Evolutionary conservation across 2,797 vertebrate species (phyloP).

Genomic region (Phrynocephalus forsythii): DNA sequence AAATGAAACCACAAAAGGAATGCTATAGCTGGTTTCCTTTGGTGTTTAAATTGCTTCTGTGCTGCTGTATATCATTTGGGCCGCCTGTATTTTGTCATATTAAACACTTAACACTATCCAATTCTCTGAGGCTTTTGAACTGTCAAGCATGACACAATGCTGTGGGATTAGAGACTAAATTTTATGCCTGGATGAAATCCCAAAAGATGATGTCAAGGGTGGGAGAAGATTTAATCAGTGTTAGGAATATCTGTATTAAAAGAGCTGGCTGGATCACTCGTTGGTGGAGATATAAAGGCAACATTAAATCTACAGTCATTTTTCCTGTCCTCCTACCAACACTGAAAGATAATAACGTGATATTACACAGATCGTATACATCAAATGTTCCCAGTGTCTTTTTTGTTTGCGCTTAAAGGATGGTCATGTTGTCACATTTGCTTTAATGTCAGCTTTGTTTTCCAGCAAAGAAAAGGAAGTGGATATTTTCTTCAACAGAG

Average conservation of each 20-base stretch:
- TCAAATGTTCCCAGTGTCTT: constrained; percentile 19
- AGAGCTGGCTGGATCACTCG: background rate
- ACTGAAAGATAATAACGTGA: constrained; percentile 40
- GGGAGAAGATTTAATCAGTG: constrained; percentile 62
- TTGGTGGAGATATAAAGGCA: constrained; percentile 4
- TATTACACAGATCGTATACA: constrained; percentile 1
- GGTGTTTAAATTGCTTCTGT: constrained; percentile 57
- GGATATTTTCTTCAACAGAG: background rate
- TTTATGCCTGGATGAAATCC: constrained; percentile 49
- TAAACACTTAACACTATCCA: constrained; percentile 39
- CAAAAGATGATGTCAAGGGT: constrained; percentile 50
- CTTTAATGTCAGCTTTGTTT: constrained; percentile 23
- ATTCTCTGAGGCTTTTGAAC: constrained; percentile 39
- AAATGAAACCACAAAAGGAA: constrained; percentile 34
- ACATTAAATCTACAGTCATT: constrained; percentile 48
- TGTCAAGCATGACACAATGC: constrained; percentile 32
- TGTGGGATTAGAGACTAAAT: constrained; percentile 49
- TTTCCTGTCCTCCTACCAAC: constrained; percentile 13
- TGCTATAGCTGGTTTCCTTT: constrained; percentile 26
- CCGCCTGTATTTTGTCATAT: constrained; percentile 40
- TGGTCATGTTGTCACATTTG: background rate
- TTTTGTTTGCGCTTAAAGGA: background rate
- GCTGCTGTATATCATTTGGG: constrained; percentile 38
- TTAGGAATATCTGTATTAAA: constrained; percentile 33
- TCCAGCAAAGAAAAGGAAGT: constrained; percentile 22